Evolutionary conservation across 2,888 invertebrate genomes (phyloP).

Genomic region (Ptychoptera albimana): DNA sequence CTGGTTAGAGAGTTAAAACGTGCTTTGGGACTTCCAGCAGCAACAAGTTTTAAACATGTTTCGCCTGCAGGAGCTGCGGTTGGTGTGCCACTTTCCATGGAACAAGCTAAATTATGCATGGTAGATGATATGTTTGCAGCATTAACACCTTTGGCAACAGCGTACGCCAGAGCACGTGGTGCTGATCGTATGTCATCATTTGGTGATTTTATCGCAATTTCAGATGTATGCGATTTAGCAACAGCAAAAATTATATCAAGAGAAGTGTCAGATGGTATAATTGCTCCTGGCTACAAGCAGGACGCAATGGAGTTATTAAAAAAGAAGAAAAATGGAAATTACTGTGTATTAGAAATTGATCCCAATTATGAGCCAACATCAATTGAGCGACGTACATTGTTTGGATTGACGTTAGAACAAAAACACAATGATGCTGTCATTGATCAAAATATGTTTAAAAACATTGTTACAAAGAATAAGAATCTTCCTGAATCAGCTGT

Average conservation of each 20-base stretch:
- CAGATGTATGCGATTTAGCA: conserved; percentile 73
- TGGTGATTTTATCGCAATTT: conserved; percentile 92
- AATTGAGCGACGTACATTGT: conserved; percentile 69
- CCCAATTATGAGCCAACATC: conserved; percentile 63
- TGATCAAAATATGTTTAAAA: conserved; percentile 56
- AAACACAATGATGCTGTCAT: conserved; percentile 80
- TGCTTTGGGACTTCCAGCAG: conserved; percentile 72
- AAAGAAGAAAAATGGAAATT: conserved; percentile 89
- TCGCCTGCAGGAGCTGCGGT: conserved; percentile 96
- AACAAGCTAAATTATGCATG: conserved; percentile 83
- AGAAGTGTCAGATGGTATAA: conserved; percentile 95
- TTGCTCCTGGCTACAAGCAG: conserved; percentile 79
- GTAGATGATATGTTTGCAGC: conserved; percentile 64
- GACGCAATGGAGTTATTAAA: conserved; percentile 73
- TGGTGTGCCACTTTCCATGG: conserved; percentile 56
- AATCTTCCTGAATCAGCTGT: conserved; percentile 55
- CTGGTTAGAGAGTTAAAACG: conserved; percentile 74
- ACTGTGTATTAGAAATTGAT: conserved; percentile 88
- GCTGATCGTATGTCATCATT: conserved; percentile 99
- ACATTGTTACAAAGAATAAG: conserved; percentile 60
- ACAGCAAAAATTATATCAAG: conserved; percentile 88
- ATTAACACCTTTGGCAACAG: conserved; percentile 69
- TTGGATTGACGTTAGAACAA: conserved; percentile 74
- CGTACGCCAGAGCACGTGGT: conserved; percentile 91
- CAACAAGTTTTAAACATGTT: conserved; percentile 95